Evolutionary conservation across 2,888 invertebrate species (phyloP).

Genomic region (Thera obeliscata): DNA sequence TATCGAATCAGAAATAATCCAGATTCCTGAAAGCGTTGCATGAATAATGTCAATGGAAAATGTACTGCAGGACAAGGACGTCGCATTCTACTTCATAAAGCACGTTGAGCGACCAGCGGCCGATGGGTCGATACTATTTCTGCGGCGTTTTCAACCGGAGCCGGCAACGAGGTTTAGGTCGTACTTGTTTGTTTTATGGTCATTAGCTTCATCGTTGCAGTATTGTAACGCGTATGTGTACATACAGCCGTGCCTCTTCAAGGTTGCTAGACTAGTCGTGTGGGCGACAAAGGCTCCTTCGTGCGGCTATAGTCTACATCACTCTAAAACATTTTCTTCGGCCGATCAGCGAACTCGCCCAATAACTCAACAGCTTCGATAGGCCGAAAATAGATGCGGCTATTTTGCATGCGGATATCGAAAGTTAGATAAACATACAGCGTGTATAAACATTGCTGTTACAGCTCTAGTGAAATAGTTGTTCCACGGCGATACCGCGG

Average conservation of each 20-base stretch:
- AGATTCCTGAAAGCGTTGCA: constrained; percentile 37
- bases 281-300: constrained; percentile 48
- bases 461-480: not conserved
- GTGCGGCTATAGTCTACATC: constrained; percentile 34
- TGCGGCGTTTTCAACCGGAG: constrained; percentile 69
- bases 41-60: constrained; percentile 50
- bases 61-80: constrained; percentile 61
- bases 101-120: constrained; percentile 59
- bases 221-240: constrained; percentile 48
- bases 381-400: constrained; percentile 54
- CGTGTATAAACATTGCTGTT: constrained; percentile 57
- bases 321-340: constrained; percentile 31
- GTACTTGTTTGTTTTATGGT: constrained; percentile 37
- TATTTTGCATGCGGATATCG: constrained; percentile 52
- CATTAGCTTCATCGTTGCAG: constrained; percentile 47
- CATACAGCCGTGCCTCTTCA: constrained; percentile 48
- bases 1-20: constrained; percentile 34
- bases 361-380: constrained; percentile 41
- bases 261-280: constrained; percentile 50
- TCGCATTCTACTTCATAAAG: constrained; percentile 65
- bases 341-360: constrained; percentile 29
- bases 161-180: constrained; percentile 30
- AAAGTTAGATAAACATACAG: constrained; percentile 48
- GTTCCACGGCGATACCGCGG: constrained; percentile 27
- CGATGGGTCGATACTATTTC: constrained; percentile 79